Evolutionary conservation across 2,888 invertebrate species (phyloP).

Genomic region (Drosophila picticornis): DNA sequence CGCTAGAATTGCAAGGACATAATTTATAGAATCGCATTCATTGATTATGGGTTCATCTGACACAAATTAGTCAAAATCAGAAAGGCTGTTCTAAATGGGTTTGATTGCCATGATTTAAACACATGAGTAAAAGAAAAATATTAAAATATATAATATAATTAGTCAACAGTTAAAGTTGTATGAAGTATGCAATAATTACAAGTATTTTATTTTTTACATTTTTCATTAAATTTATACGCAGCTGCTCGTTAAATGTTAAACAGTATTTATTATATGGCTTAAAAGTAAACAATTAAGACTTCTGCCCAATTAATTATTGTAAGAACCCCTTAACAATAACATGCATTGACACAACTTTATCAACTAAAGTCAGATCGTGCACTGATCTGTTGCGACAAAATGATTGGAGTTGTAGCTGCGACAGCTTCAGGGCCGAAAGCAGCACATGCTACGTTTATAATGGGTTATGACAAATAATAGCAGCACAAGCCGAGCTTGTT

Average conservation of each 20-base stretch:
- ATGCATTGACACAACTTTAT: background rate
- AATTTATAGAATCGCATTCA: background rate
- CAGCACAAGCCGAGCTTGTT: constrained; percentile 20
- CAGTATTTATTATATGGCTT: background rate
- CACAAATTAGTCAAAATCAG: background rate
- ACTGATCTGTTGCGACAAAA: constrained; percentile 7
- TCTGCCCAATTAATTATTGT: background rate
- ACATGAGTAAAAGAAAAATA: background rate
- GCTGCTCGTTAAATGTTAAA: background rate
- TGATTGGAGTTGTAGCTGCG: background rate
- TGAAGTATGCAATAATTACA: background rate
- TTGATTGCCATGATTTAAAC: background rate
- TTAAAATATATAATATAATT: background rate
- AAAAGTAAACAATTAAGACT: background rate
- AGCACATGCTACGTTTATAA: constrained; percentile 35
- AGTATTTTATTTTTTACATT: background rate
- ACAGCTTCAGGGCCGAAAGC: constrained; percentile 19
- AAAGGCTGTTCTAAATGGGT: background rate
- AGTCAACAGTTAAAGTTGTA: background rate
- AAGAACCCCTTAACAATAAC: background rate
- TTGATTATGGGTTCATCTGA: background rate
- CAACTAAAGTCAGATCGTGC: background rate
- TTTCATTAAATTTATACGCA: background rate
- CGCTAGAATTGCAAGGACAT: accelerated
- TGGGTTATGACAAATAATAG: constrained; percentile 37